These are phyloP conservation scores for Torymus aiolomorphi DNA, from an alignment of 2,888 invertebrate genomes.

Conservation along the genomic window DNA sequence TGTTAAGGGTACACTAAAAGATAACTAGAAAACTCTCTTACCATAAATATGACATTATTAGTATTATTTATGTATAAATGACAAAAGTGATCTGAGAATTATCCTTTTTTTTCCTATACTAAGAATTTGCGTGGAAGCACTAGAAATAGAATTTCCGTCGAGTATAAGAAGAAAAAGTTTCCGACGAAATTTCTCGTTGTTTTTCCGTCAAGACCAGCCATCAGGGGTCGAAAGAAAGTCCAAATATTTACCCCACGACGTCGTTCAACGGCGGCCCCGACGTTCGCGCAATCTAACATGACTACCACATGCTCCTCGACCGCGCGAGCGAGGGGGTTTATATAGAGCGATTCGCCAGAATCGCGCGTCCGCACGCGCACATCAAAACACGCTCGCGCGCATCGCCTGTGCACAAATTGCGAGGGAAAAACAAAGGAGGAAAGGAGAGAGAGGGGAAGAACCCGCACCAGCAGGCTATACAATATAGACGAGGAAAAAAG, in stretches of 20 bases:
- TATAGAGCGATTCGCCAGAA: conserved; percentile 41
- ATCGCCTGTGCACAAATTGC: conserved; percentile 27
- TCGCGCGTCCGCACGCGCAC: background rate
- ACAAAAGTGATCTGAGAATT: too few species aligned
- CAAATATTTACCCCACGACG: conserved; percentile 48
- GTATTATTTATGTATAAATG: too few species aligned
- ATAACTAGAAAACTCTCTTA: too few species aligned
- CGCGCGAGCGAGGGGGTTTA: conserved; percentile 18
- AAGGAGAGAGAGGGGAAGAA: background rate
- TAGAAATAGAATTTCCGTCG: too few species aligned
- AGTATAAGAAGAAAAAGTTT: too few species aligned
- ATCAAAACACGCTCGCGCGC: conserved; percentile 30
- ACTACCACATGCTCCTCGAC: conserved; percentile 37
- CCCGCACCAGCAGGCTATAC: background rate
- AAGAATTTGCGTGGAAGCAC: too few species aligned
- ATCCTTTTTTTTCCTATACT: too few species aligned
- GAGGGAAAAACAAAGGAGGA: conserved; percentile 4
- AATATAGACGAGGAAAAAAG: conserved; percentile 15
- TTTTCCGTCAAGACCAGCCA: background rate
- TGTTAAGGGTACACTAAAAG: too few species aligned
- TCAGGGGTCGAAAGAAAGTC: conserved; percentile 25
- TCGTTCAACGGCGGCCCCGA: conserved; percentile 20
- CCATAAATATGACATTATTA: too few species aligned
- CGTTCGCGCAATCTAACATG: conserved; percentile 41
- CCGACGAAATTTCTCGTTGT: conserved; percentile 17